A percentile compares a stretch with the other conserved stretches of the same genome.
Conservation (phyloP, 2,888 invertebrate species). For the Tribolium freemani region DNA sequence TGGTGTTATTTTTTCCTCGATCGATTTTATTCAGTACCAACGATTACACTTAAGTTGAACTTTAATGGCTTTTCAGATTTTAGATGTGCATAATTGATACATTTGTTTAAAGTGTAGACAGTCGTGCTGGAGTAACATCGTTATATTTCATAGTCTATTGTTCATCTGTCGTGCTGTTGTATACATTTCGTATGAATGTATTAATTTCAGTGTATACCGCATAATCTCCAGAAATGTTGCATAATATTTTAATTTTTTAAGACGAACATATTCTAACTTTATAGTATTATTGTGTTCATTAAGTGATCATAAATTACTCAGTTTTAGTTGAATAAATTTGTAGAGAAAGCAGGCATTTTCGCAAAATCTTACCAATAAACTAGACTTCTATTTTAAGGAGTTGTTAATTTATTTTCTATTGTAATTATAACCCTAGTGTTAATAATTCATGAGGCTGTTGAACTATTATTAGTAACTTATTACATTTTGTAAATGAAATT, state of each 20-base stretch:
- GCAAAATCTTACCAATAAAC: constrained; percentile 44
- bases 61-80: constrained; percentile 26
- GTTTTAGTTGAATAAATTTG: constrained; percentile 47
- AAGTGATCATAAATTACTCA: constrained; percentile 51
- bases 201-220: constrained; percentile 35
- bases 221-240: constrained; percentile 32
- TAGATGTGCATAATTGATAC: constrained; percentile 12
- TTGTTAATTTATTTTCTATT: constrained; percentile 64
- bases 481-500: constrained; percentile 62
- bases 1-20: constrained; percentile 36
- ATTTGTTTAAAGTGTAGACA: constrained; percentile 19
- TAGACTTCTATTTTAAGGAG: constrained; percentile 52
- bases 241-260: constrained; percentile 39
- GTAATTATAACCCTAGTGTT: constrained; percentile 63
- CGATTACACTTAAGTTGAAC: constrained; percentile 14
- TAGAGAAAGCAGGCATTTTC: constrained; percentile 49
- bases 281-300: constrained; percentile 60
- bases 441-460: constrained; percentile 66
- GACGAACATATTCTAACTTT: constrained; percentile 48
- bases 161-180: constrained; percentile 39
- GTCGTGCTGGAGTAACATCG: constrained; percentile 24
- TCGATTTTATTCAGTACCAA: constrained; percentile 22
- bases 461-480: constrained; percentile 66
- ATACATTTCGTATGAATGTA: constrained; percentile 44
- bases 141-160: constrained; percentile 39